Base-by-base conservation (phyloP, 2,888 invertebrate species). In the Embidobia sp. region DNA sequence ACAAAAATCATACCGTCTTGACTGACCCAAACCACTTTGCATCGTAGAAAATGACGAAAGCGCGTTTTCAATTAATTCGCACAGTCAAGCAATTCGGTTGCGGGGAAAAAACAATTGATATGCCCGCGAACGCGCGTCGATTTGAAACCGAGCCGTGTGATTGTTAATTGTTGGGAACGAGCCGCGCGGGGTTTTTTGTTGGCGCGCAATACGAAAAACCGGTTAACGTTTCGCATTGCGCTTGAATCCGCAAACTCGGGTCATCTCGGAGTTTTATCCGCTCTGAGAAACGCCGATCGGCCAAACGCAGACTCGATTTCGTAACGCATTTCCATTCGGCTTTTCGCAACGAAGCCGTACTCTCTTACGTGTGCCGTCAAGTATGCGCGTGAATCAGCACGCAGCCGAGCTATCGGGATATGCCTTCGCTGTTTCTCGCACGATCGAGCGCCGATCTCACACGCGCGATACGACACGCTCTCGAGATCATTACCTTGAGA, bases 351-450 rank as follows among this genome's bases (percentile, higher is more conserved):
- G 49, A 57, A 73, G 73, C 49, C 73, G 64, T 63, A 59, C 59
- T 73, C 73, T 66, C 73, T 73, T 66, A 55, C 73, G 57, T 73
- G 66, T 66, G 26, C 55, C 53, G 66, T 18, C 51, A 73, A 59
- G 64, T 73, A 73, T 73, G 66, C 64, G 73, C 57, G 73, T 66
- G 66, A 73, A 66, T 73, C 73, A 73, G 73, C 66, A 73, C 66
- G 64, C 26, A 64, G 72, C 57, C 63, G 37, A 64, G 70, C 27
- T 72, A 63, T 72, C 72, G 72, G 61, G 49, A 64, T 64, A 57
- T 63, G 64, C 72, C 57, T 40, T 29, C 27, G 49, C 73, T 64
- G 26, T 55, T 73, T 64, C 64, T 64, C 73, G 73, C 64, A 61
- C 70, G 51, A 69, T 69, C 59, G 69, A 69, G 59, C 59, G 57